These are phyloP conservation scores for Hydrophis major DNA, from an alignment of 2,797 vertebrate species.

Conservation along the genomic window DNA sequence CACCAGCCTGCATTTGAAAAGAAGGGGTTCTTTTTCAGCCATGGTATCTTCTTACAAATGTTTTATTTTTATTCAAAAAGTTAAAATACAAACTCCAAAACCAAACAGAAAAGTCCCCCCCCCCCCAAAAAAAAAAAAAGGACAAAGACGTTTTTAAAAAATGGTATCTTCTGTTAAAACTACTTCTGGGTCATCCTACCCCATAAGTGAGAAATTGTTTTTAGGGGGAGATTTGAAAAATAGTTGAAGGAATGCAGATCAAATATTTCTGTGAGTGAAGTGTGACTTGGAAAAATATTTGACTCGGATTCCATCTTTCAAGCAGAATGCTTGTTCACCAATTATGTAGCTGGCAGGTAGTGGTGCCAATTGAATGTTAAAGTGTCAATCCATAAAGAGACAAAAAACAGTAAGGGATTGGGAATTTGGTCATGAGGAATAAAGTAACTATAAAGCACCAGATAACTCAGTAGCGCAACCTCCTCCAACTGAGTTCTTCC, in stretches of 20 bases:
- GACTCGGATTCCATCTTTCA: not conserved
- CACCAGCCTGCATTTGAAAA: conserved; percentile 16
- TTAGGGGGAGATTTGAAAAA: not conserved
- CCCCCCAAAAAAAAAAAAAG: not conserved
- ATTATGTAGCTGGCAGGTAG: not conserved
- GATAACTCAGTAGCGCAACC: not conserved
- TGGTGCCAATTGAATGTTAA: not conserved
- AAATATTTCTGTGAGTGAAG: not conserved
- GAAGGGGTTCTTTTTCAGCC: not conserved
- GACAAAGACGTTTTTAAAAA: not conserved
- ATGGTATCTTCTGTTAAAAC: not conserved
- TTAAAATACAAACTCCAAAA: not conserved
- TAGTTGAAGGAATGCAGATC: not conserved
- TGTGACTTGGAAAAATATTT: not conserved
- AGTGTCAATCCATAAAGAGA: not conserved
- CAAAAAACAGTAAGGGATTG: not conserved
- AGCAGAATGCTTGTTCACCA: not conserved
- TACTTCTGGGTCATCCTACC: not conserved
- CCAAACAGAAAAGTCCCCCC: not conserved
- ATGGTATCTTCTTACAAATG: not conserved
- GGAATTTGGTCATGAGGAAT: not conserved
- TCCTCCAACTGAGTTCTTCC: not conserved
- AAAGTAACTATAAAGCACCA: not conserved
- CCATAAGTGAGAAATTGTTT: not conserved
- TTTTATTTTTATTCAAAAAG: not conserved